A percentile compares a stretch with the other conserved stretches of the same genome.
Conservation (phyloP, 2,797 vertebrate genomes). For the Petrocephalus schoutedeni region DNA sequence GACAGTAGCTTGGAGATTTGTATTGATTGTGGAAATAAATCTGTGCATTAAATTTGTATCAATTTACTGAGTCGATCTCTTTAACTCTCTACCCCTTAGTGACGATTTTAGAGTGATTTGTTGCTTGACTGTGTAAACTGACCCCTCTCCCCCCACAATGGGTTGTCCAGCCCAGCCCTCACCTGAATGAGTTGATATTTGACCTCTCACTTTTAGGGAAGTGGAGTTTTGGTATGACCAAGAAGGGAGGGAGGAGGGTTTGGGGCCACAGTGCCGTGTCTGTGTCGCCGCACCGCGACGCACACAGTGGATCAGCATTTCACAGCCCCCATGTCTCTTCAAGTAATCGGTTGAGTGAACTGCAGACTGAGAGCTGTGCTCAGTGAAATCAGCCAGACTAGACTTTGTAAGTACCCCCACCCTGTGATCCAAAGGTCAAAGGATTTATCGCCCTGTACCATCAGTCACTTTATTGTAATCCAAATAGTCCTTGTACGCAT, state of each 20-base stretch:
- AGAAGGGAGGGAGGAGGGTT: background rate
- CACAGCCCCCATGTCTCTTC: background rate
- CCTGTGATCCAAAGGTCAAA: background rate
- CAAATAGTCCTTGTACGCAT: background rate
- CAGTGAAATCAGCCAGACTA: background rate
- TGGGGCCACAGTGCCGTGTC: background rate
- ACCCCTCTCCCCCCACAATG: background rate
- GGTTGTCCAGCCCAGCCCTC: background rate
- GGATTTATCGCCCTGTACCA: background rate
- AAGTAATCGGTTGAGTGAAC: too few relatives aligned
- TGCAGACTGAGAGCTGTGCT: background rate
- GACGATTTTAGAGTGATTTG: background rate
- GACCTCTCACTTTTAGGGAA: background rate
- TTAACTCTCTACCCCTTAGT: background rate
- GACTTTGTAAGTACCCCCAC: background rate
- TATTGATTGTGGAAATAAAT: background rate
- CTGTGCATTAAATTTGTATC: background rate
- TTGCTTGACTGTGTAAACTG: background rate
- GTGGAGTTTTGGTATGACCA: background rate
- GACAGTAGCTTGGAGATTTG: background rate
- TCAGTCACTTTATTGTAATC: background rate
- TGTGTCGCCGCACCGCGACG: background rate
- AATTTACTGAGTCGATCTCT: background rate
- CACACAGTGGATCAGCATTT: background rate
- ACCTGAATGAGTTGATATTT: background rate